Evolutionary conservation across 2,113 vertebrate species (phyloP), one percentile per base, ranked within the genome.

Genomic region (Oreotrochilus melanogaster): DNA sequence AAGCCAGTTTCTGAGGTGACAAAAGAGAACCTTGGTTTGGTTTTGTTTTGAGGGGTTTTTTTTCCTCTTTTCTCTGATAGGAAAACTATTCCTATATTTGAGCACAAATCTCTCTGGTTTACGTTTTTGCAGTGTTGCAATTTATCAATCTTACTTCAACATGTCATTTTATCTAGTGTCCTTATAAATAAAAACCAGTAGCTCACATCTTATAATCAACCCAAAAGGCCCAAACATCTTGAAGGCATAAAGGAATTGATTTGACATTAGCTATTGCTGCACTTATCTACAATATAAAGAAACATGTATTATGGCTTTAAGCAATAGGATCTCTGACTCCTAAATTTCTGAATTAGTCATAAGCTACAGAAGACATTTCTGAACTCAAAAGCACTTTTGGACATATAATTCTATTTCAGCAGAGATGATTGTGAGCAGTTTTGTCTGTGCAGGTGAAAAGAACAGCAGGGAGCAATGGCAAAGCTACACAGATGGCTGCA

Each of bases 1-100:
- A 43, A 88, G 84, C 81, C 93, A 70, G 92, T 86, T 96, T 97
- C 94, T 6, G 2, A 96, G 94, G 90, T 83, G 80, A 97, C 62
- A 84, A 72, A 93, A 96, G 37, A 30, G 73, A 93, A 88, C 39
- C 39, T 39, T 39, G 39, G 39, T 39, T 37, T 37, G 35, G 35
- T 21, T 31, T 31, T n/a, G 23, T 60, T 24, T 48, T 48, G 47
- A 18, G 47, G 47, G 12, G 61, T n/a, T 83, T 88, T 27, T 93
- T 71, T 61, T 84, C 31, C 31, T 87, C 10, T 53, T 78, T 56
- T 48, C 51, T 90, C 58, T 91, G 56, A 30, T 79, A 60, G 48
- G 33, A 93, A 93, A 91, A 73, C 35, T 33, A 35, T 37, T 87
- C 74, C 54, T 73, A 25, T 50, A 86, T 91, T 61, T 82, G 48